Conservation (phyloP, 2,888 invertebrate genomes). For the Seladonia tumulorum region DNA sequence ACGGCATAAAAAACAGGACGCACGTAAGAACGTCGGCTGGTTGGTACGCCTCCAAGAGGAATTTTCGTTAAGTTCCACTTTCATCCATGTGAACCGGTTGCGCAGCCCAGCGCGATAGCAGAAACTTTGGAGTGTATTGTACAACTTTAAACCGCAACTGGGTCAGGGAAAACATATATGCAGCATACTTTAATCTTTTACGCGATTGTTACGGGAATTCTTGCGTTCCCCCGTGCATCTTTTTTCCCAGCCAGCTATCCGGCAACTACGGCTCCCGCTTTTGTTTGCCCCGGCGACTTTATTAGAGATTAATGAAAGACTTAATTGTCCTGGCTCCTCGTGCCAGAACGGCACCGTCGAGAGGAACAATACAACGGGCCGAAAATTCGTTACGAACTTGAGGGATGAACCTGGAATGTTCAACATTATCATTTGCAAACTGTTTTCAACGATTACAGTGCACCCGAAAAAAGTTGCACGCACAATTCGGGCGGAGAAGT, state of each 20-base stretch:
- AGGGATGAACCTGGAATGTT: no score
- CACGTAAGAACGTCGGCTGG: conserved; percentile 18
- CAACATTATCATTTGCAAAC: no score
- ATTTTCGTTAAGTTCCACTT: conserved; percentile 54
- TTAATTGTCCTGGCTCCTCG: neutral
- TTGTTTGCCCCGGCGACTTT: neutral
- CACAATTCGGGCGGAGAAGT: neutral
- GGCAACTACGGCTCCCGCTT: conserved; percentile 12
- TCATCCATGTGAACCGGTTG: conserved; percentile 36
- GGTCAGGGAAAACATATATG: conserved; percentile 46
- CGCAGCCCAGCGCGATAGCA: conserved; percentile 37
- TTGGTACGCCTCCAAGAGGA: conserved; percentile 34
- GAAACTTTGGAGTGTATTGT: conserved; percentile 47
- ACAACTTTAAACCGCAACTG: conserved; percentile 50
- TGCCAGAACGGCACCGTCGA: neutral
- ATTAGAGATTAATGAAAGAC: neutral
- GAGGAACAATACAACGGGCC: neutral
- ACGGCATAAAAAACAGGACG: neutral
- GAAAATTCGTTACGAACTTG: no score
- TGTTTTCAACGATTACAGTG: no score
- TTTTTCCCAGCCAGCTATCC: conserved; percentile 19
- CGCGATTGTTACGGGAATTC: conserved; percentile 58
- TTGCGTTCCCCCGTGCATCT: conserved; percentile 17
- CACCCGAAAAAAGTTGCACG: neutral
- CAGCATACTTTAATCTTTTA: conserved; percentile 61